Evolutionary conservation across 92 coral and sea anemone genomes (phyloP).

Genomic region (Muricea muricata): DNA sequence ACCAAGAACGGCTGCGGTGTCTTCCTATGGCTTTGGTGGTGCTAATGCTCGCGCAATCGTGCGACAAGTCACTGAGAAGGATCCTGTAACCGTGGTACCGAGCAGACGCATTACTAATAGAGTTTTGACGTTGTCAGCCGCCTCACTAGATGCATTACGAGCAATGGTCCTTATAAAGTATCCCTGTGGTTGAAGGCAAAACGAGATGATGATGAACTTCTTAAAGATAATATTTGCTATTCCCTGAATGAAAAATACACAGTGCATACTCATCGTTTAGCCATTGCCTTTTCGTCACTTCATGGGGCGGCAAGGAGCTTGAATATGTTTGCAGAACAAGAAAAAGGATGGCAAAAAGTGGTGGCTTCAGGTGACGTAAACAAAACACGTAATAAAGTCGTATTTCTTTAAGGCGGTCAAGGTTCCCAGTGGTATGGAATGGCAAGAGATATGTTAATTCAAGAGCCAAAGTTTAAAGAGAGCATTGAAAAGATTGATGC

Average conservation of each 20-base stretch:
- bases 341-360: constrained; percentile 51
- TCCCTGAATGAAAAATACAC: constrained; percentile 66
- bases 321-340: constrained; percentile 31
- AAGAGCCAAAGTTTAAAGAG: constrained; percentile 56
- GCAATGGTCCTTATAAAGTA: constrained; percentile 43
- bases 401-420: constrained; percentile 80
- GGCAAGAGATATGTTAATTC: constrained; percentile 66
- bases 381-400: constrained; percentile 22
- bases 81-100: not conserved
- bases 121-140: constrained; percentile 66
- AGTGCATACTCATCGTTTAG: constrained; percentile 59
- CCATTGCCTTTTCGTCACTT: constrained; percentile 45
- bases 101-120: not conserved
- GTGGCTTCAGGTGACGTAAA: constrained; percentile 31
- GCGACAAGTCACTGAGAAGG: constrained; percentile 25
- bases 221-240: constrained; percentile 54
- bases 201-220: constrained; percentile 16
- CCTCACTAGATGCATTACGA: constrained; percentile 47
- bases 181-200: constrained; percentile 35
- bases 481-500: constrained; percentile 45
- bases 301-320: constrained; percentile 49
- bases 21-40: constrained; percentile 75
- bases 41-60: constrained; percentile 66
- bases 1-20: constrained; percentile 65
- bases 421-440: constrained; percentile 76